Percentiles rank a stretch among this genome's conserved stretches.
These are phyloP conservation scores for Amblyopsis rosae DNA, from an alignment of 2,113 vertebrate genomes.

Conservation along the genomic window DNA sequence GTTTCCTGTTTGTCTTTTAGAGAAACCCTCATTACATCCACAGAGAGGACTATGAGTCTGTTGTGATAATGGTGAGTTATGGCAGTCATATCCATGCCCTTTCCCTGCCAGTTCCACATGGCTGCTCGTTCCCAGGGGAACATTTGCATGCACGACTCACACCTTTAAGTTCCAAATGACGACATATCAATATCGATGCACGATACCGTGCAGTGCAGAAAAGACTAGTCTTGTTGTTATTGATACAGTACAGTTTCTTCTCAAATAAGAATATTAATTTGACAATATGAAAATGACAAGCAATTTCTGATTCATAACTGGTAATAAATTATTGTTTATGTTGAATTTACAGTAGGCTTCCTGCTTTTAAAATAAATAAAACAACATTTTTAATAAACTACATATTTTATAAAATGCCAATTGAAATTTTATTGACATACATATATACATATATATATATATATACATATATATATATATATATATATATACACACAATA, in stretches of 20 bases:
- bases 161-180: conserved; percentile 46
- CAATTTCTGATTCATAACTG: too few species aligned
- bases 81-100: conserved; percentile 13
- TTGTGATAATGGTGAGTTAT: conserved; percentile 77
- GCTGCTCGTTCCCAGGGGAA: conserved; percentile 35
- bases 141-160: conserved; percentile 27
- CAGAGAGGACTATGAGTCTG: conserved; percentile 53
- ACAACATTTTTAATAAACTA: too few species aligned
- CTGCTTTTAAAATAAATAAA: too few species aligned
- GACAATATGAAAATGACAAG: too few species aligned
- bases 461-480: too few species aligned
- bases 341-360: not conserved
- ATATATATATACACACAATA: too few species aligned
- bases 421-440: too few species aligned
- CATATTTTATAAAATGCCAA: too few species aligned
- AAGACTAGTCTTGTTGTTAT: not conserved
- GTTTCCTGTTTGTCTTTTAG: conserved; percentile 55
- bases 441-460: too few species aligned
- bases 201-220: not conserved
- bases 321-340: not conserved
- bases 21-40: conserved; percentile 41
- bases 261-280: not conserved
- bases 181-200: conserved; percentile 34
- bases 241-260: not conserved
- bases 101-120: conserved; percentile 52